phyloP scores from a whole-genome alignment of 2,797 vertebrate genomes.

The Acipenser ruthenus region DNA sequence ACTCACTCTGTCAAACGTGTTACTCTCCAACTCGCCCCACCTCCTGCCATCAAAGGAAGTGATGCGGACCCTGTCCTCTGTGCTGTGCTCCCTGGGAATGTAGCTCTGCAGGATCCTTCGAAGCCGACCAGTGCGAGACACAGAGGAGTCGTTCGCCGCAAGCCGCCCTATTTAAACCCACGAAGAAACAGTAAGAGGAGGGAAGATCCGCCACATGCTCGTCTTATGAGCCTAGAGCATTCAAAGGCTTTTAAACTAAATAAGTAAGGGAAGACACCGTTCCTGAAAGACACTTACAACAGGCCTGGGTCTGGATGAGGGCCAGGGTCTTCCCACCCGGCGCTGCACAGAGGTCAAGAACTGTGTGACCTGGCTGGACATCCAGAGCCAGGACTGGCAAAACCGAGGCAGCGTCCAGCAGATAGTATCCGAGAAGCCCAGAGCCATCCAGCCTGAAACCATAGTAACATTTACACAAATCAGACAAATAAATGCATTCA shows the following conservation, averaged over 20 bases:
- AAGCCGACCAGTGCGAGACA: conserved; percentile 68
- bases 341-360: conserved; percentile 88
- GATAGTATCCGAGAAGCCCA: conserved; percentile 74
- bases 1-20: conserved; percentile 77
- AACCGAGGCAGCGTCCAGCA: conserved; percentile 87
- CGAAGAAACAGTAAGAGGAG: not conserved
- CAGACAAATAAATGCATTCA: too few relatives aligned
- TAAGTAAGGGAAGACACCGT: conserved; percentile 8
- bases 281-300: conserved; percentile 55
- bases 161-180: conserved; percentile 55
- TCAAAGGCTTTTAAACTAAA: not conserved
- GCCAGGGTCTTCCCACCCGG: conserved; percentile 86
- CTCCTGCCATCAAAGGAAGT: conserved; percentile 71
- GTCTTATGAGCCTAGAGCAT: not conserved
- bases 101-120: conserved; percentile 66
- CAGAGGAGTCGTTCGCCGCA: conserved; percentile 71
- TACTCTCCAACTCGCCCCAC: conserved; percentile 63
- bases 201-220: not conserved
- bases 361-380: conserved; percentile 60
- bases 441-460: conserved; percentile 53
- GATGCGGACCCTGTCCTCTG: conserved; percentile 52
- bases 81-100: conserved; percentile 55
- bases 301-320: conserved; percentile 72
- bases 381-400: conserved; percentile 78
- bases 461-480: not conserved